Evolutionary conservation across 92 coral and sea anemone species (phyloP).

Genomic region (Blastomussa wellsi): DNA sequence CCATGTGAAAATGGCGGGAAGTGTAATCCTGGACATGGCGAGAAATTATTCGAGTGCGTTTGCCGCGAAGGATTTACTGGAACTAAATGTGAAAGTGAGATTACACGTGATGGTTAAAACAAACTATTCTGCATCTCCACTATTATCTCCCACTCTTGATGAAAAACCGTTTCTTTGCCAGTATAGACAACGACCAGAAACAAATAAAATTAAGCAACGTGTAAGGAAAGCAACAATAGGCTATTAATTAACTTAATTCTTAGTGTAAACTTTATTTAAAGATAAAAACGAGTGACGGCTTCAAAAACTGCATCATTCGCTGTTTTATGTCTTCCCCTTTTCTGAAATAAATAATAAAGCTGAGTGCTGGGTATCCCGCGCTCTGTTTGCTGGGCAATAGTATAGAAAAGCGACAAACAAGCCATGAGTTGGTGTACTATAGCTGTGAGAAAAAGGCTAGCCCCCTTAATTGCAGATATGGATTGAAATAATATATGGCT

Average conservation of each 20-base stretch:
- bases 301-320: too few species aligned
- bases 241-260: too few species aligned
- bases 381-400: not conserved
- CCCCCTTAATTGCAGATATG: too few species aligned
- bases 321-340: not conserved
- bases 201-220: too few species aligned
- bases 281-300: not conserved
- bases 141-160: not conserved
- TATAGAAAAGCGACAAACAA: too few species aligned
- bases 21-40: slow-evolving; percentile 85
- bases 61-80: slow-evolving; percentile 86
- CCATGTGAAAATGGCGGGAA: slow-evolving; percentile 91
- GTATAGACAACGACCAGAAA: not conserved
- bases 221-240: not conserved
- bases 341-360: too few species aligned
- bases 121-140: too few species aligned
- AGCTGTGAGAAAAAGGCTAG: too few species aligned
- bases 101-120: not conserved
- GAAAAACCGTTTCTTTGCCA: not conserved
- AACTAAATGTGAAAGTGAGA: slow-evolving; percentile 74
- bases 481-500: too few species aligned
- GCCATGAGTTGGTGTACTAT: too few species aligned
- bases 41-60: slow-evolving; percentile 79
- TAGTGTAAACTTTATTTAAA: not conserved
- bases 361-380: too few species aligned